Percentiles rank a stretch among this genome's conserved stretches.
Conservation (phyloP, 2,113 vertebrate species). For the Scopus umbretta region DNA sequence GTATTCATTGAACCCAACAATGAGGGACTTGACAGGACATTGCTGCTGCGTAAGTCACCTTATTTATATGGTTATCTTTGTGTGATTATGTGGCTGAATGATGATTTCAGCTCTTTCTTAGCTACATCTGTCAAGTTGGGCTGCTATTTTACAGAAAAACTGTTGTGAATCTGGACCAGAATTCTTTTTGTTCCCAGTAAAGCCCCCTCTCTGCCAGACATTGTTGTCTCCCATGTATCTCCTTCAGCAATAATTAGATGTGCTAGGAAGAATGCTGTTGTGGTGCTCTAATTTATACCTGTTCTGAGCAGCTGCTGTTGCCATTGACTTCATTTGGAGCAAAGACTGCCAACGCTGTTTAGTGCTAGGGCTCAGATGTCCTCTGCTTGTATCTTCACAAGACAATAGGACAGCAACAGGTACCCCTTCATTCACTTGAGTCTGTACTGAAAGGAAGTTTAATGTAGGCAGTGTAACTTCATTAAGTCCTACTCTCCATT, state of each 20-base stretch:
- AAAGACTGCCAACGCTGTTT: not conserved
- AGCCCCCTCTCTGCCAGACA: not conserved
- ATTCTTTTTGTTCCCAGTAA: not conserved
- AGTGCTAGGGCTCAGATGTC: not conserved
- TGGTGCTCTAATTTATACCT: not conserved
- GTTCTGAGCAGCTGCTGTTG: slow-evolving; percentile 18
- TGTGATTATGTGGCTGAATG: not conserved
- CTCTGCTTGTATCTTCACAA: not conserved
- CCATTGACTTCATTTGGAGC: not conserved
- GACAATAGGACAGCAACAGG: not conserved
- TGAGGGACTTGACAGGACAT: not conserved
- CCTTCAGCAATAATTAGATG: not conserved
- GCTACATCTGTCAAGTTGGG: not conserved
- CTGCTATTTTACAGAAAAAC: not conserved
- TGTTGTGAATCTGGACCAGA: not conserved
- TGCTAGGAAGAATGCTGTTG: not conserved
- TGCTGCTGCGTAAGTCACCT: not conserved
- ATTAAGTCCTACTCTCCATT: not conserved
- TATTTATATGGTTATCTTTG: not conserved
- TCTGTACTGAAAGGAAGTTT: not conserved
- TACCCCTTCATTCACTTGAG: not conserved
- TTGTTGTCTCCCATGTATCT: not conserved
- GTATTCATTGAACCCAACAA: not conserved
- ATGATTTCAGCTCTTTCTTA: not conserved
- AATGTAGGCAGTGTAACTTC: not conserved